Conservation (phyloP, 2,888 invertebrate species). For the Magallana nippona region DNA sequence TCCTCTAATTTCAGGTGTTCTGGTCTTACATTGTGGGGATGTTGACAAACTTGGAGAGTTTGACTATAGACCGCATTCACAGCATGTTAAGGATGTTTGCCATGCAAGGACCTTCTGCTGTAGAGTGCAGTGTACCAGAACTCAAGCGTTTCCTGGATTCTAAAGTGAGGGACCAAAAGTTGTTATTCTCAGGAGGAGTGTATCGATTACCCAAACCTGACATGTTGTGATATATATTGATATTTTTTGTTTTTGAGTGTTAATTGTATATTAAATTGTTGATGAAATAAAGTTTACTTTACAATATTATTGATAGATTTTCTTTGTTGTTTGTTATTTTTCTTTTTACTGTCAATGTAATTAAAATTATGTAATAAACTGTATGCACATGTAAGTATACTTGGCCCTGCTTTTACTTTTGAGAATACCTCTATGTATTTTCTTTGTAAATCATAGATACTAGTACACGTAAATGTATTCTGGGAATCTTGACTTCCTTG, state of each 20-base stretch:
- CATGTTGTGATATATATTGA: conserved; percentile 29
- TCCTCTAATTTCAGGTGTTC: conserved; percentile 84
- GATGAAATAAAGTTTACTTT: too few relatives aligned
- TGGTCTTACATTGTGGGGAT: conserved; percentile 99
- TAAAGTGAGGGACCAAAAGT: conserved; percentile 94
- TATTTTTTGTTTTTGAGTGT: background rate
- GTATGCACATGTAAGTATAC: too few relatives aligned
- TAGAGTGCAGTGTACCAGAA: conserved; percentile 92
- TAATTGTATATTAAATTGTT: too few relatives aligned
- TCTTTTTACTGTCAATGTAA: too few relatives aligned
- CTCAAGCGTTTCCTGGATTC: conserved; percentile 93
- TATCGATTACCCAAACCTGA: conserved; percentile 87
- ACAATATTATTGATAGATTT: too few relatives aligned
- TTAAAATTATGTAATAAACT: too few relatives aligned
- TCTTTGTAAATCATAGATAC: too few relatives aligned
- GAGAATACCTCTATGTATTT: too few relatives aligned
- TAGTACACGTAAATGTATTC: too few relatives aligned
- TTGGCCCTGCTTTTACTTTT: too few relatives aligned
- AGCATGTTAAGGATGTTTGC: conserved; percentile 98
- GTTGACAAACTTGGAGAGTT: conserved; percentile 95
- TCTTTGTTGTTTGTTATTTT: too few relatives aligned
- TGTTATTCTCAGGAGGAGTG: conserved; percentile 91
- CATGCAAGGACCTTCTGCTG: conserved; percentile 91
- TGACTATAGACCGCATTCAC: conserved; percentile 94
- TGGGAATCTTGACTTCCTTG: too few relatives aligned